These are phyloP conservation scores for Micrastur ruficollis DNA, from an alignment of 2,797 vertebrate genomes.

Conservation along the genomic window DNA sequence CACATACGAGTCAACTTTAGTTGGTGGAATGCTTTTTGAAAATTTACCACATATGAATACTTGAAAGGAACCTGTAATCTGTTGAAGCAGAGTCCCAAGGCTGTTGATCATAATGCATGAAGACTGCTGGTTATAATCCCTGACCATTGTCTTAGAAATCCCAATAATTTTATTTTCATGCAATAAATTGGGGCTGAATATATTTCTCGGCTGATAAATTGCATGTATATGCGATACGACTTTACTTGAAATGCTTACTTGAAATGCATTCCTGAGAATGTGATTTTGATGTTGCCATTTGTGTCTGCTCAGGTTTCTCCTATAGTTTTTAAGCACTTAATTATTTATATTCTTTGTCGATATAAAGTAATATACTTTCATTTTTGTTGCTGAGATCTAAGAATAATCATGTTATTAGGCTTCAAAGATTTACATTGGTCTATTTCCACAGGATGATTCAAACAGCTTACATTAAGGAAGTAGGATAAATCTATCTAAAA, in stretches of 20 bases:
- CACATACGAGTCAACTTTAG: background rate
- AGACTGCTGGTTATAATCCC: background rate
- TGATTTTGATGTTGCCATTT: background rate
- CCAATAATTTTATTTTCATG: background rate
- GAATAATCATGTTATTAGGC: background rate
- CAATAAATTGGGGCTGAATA: background rate
- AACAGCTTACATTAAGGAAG: background rate
- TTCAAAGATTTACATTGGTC: background rate
- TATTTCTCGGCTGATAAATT: background rate
- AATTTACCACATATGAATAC: background rate
- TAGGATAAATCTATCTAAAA: background rate
- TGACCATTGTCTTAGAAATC: background rate
- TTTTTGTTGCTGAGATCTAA: background rate
- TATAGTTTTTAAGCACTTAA: background rate
- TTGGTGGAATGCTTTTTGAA: background rate
- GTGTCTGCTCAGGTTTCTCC: background rate
- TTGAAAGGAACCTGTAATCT: background rate
- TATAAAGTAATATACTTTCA: background rate
- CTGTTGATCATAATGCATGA: background rate
- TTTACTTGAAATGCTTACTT: background rate
- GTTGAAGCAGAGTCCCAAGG: background rate
- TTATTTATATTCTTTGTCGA: background rate
- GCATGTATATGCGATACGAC: too few species aligned
- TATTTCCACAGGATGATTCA: background rate
- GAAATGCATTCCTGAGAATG: background rate